These are phyloP conservation scores for Scaptomyza montana DNA, from an alignment of 1,140 invertebrate genomes.

Conservation along the genomic window DNA sequence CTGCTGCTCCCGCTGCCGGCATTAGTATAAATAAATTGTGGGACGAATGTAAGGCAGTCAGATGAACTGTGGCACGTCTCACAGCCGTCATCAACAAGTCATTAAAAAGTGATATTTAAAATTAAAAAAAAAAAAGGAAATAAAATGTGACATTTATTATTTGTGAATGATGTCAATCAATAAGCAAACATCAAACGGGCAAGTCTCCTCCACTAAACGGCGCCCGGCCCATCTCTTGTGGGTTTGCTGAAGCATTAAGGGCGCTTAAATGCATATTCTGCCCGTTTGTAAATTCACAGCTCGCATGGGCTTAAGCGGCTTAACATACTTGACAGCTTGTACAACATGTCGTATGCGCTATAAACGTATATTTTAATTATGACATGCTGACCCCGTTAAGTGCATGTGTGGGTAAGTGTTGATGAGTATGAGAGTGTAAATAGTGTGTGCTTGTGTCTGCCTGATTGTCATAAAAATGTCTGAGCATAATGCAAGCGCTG, in stretches of 20 bases:
- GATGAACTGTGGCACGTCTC: background rate
- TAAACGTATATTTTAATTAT: constrained; percentile 66
- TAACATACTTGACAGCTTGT: constrained; percentile 51
- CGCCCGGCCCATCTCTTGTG: background rate
- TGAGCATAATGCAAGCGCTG: constrained; percentile 19
- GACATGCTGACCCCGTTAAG: constrained; percentile 33
- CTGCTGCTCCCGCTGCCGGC: no score
- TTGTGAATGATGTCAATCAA: constrained; percentile 18
- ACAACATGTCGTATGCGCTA: constrained; percentile 58
- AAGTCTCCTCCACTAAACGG: background rate
- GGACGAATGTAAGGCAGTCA: no score
- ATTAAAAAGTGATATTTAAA: constrained; percentile 1
- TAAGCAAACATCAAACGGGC: constrained; percentile 33
- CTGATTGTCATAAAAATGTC: constrained; percentile 23
- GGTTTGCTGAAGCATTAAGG: constrained; percentile 41
- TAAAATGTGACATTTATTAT: background rate
- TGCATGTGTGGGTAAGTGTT: background rate
- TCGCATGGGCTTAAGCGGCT: constrained; percentile 61
- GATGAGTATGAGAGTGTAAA: background rate
- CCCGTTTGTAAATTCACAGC: constrained; percentile 43
- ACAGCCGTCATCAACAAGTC: background rate
- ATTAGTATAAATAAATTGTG: no score
- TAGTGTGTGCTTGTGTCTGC: background rate
- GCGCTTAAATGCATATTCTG: constrained; percentile 55
- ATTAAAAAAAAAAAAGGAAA: background rate